phyloP scores from a whole-genome alignment of 2,797 vertebrate genomes.

The Meriones psammophilus region DNA sequence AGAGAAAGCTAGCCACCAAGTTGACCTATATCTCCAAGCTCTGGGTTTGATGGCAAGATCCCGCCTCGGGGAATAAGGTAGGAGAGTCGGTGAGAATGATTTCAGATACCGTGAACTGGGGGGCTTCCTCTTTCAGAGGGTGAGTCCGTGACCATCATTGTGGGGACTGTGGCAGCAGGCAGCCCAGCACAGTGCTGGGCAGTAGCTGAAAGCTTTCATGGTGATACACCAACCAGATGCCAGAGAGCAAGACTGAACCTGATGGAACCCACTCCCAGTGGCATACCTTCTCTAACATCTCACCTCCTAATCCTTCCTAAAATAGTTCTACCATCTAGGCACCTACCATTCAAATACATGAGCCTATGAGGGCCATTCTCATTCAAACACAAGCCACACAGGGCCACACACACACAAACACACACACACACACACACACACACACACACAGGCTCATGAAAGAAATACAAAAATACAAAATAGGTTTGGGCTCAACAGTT shows the following conservation, averaged over 20 bases:
- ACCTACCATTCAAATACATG: not conserved
- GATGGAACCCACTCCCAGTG: too few relatives aligned
- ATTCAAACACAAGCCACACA: not conserved
- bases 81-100: not conserved
- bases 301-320: not conserved
- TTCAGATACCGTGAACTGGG: too few relatives aligned
- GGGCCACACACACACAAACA: not conserved
- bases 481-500: not conserved
- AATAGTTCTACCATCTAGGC: not conserved
- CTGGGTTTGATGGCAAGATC: not conserved
- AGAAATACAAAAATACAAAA: not conserved
- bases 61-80: not conserved
- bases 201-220: not conserved
- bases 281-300: not conserved
- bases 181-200: not conserved
- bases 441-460: not conserved
- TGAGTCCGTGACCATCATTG: not conserved
- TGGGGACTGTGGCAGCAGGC: not conserved
- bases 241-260: not conserved
- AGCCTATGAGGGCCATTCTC: not conserved
- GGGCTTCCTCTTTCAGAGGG: not conserved
- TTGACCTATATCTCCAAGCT: not conserved
- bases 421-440: not conserved
- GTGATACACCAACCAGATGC: not conserved
- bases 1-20: not conserved